A percentile compares a stretch with the other conserved stretches of the same genome.
Conservation (phyloP, 1,140 invertebrate species). For the Protaetia brevitarsis region DNA sequence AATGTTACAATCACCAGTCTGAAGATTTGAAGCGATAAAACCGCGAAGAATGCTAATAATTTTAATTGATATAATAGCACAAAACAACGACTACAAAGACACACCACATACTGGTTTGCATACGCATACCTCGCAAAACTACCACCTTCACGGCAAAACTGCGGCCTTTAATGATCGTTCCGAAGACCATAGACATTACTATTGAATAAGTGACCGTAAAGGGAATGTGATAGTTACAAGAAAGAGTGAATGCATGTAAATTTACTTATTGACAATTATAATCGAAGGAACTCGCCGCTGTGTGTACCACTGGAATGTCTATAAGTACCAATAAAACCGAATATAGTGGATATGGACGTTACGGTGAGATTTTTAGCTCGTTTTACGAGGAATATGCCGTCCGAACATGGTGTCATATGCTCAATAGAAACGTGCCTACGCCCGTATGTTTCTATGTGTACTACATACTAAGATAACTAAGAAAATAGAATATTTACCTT, state of each 20-base stretch:
- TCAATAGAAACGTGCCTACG: background rate
- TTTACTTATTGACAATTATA: background rate
- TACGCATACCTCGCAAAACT: background rate
- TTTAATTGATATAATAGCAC: background rate
- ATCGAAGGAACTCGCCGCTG: background rate
- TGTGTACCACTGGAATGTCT: background rate
- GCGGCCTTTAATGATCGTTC: background rate
- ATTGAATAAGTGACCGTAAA: background rate
- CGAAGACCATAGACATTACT: background rate
- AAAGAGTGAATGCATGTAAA: background rate
- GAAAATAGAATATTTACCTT: background rate
- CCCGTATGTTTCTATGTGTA: background rate
- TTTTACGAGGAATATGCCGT: background rate
- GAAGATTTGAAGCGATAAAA: background rate
- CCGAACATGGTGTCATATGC: background rate
- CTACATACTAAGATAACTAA: background rate
- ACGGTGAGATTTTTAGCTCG: background rate
- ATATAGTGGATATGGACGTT: background rate
- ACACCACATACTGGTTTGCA: background rate
- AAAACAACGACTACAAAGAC: background rate
- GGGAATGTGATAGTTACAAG: background rate
- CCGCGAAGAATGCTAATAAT: background rate
- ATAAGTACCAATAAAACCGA: background rate
- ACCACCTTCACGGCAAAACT: background rate
- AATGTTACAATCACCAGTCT: background rate